Percentiles rank a stretch among this genome's conserved stretches.
These are phyloP conservation scores for Dryobates pubescens DNA, from an alignment of 2,797 vertebrate genomes.

Conservation along the genomic window DNA sequence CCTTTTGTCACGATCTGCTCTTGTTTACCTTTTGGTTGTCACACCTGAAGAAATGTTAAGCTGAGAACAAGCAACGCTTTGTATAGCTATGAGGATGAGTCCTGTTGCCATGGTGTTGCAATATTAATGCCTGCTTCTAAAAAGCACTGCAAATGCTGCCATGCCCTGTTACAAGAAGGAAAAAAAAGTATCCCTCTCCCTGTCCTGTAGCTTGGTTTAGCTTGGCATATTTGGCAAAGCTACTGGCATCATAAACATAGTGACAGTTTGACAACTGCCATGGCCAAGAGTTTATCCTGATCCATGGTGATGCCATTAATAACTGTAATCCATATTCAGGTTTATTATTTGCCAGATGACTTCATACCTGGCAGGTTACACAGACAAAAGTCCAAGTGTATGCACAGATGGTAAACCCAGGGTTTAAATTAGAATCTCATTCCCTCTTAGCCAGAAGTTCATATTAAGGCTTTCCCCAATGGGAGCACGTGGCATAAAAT, in stretches of 20 bases:
- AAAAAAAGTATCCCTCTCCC: neutral
- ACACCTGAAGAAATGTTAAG: constrained; percentile 35
- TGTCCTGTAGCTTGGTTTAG: neutral
- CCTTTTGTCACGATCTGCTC: constrained; percentile 3
- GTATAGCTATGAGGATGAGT: neutral
- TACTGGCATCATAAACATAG: neutral
- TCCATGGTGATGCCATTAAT: constrained; percentile 24
- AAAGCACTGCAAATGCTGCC: neutral
- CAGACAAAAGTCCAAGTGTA: constrained; percentile 47
- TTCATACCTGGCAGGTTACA: constrained; percentile 56
- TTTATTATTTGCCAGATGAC: constrained; percentile 55
- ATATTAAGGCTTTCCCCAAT: constrained; percentile 54
- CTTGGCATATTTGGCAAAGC: constrained; percentile 8
- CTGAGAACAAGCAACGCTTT: constrained; percentile 6
- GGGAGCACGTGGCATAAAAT: constrained; percentile 42
- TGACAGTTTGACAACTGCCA: constrained; percentile 9
- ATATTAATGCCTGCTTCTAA: neutral
- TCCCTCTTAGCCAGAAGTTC: constrained; percentile 33
- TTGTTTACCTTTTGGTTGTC: constrained; percentile 25
- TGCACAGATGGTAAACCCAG: constrained; percentile 48
- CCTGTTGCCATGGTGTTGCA: constrained; percentile 27
- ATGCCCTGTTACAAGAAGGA: neutral
- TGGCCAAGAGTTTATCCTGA: constrained; percentile 14
- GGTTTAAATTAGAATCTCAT: constrained; percentile 59
- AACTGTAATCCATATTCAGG: constrained; percentile 6